Percentiles rank a stretch among this genome's conserved stretches.
Evolutionary conservation across 2,888 invertebrate species (phyloP).

Genomic region (Drosophila pseudotalamancana): DNA sequence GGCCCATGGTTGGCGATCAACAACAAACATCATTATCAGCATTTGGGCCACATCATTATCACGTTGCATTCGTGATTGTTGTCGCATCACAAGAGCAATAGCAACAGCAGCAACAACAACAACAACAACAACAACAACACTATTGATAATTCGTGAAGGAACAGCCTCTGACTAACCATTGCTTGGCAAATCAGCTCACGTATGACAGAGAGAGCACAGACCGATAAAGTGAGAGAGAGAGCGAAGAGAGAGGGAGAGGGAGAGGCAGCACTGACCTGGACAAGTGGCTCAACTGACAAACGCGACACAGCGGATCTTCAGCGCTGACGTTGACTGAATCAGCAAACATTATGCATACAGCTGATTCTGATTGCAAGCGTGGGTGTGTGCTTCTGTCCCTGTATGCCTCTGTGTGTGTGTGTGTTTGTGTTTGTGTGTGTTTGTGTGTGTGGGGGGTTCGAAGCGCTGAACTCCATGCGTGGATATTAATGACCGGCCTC

Average conservation of each 20-base stretch:
- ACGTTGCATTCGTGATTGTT: conserved; percentile 66
- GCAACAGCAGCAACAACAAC: conserved; percentile 16
- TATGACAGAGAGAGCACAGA: conserved; percentile 14
- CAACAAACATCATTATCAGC: conserved; percentile 62
- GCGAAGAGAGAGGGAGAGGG: background rate
- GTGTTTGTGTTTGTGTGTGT: background rate
- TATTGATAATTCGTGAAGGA: conserved; percentile 68
- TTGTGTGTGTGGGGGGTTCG: conserved; percentile 25
- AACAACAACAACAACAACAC: conserved; percentile 33
- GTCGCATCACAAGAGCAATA: conserved; percentile 49
- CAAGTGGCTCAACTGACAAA: conserved; percentile 57
- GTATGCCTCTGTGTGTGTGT: background rate
- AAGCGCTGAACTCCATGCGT: conserved; percentile 64
- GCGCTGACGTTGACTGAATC: conserved; percentile 57
- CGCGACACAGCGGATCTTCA: conserved; percentile 71
- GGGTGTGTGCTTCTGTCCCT: background rate
- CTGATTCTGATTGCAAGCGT: conserved; percentile 59
- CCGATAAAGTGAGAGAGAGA: background rate
- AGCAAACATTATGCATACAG: conserved; percentile 74
- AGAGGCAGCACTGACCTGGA: conserved; percentile 67
- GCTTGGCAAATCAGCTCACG: conserved; percentile 58
- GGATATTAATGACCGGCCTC: conserved; percentile 81
- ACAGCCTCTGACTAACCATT: conserved; percentile 51
- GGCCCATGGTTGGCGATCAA: conserved; percentile 45
- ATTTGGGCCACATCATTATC: conserved; percentile 61